Base-by-base conservation (phyloP, 2,888 invertebrate species). In the Dione vanillae region DNA sequence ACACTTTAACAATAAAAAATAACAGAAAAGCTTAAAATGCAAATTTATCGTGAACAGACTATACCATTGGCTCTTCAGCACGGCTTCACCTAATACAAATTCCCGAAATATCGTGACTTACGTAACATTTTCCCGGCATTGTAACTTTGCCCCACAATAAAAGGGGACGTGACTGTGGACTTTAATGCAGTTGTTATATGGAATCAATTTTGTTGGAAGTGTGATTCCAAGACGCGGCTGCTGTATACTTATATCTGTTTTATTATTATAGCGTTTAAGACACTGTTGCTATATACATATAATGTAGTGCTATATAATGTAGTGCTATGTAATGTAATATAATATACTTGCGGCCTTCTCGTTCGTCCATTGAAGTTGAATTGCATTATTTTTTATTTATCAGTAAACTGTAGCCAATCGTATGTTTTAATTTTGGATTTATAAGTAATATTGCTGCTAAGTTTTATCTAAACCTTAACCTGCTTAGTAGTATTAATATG, bases 141-240 rank as follows among this genome's bases (percentile, higher is more conserved):
- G 87, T 89, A 90, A 90, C 90, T 89, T 89, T 85, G 85, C 85
- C 85, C 85, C 86, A 70, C 64, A 67, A 89, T 91, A 90, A 90
- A 89, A 82, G 77, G 75, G 82, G 70, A 89, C 91, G 91, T 92
- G 92, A 88, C 86, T 78, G 66, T 83, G 82, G 80, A 80, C 82
- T 84, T 88, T 89, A 91, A 91, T 89, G 85, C 78, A 80, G 78
- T 81, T 82, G 83, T 88, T 89, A 82, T 80, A 86, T 84, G 16
- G 20, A 70, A 67, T 54, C 90, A 90, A 89, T 90, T 89, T 88
- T 83, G 82, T 78, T 77, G 77, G 76, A 82, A 74, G 82, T 86
- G 85, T 86, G 87, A 85, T 86, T 85, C 85, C 83, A 84, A 86
- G 86, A 85, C 82, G 80, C 80, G 81, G 80, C 81, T 78, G 74